A percentile compares a stretch with the other conserved stretches of the same genome.
Conservation (phyloP, 2,113 vertebrate genomes). For the Numenius arquata region DNA sequence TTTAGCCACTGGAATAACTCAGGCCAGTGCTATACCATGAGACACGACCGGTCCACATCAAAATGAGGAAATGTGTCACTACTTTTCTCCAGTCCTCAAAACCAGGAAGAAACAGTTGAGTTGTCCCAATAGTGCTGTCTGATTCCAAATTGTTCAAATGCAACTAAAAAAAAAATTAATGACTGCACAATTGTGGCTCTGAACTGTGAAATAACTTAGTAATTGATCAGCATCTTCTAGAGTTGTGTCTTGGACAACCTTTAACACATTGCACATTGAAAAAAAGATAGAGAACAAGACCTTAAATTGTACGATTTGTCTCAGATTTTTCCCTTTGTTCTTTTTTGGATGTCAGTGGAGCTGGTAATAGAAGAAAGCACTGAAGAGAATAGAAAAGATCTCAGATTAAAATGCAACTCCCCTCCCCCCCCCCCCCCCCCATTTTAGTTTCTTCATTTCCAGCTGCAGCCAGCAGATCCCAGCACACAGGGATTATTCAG, state of each 20-base stretch:
- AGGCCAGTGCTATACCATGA: neutral
- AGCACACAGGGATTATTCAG: neutral
- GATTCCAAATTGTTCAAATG: neutral
- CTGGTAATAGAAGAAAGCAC: neutral
- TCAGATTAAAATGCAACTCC: neutral
- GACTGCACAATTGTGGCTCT: neutral
- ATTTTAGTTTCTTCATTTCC: neutral
- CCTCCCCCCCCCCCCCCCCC: too few species aligned
- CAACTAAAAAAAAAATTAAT: neutral
- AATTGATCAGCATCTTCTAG: neutral
- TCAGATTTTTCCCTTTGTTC: neutral
- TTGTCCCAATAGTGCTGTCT: neutral
- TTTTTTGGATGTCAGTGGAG: neutral
- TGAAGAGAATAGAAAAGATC: neutral
- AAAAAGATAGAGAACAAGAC: neutral
- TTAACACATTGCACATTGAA: neutral
- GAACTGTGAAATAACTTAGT: neutral
- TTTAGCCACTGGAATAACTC: neutral
- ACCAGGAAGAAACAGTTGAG: neutral
- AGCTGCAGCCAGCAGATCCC: neutral
- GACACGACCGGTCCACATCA: fast-evolving
- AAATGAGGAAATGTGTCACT: neutral
- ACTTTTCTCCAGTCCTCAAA: neutral
- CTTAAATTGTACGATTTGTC: neutral
- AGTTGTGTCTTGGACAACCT: neutral